Percentiles rank a stretch among this genome's conserved stretches.
Evolutionary conservation across 2,888 invertebrate species (phyloP).

Genomic region (Trichogramma dendrolimi): DNA sequence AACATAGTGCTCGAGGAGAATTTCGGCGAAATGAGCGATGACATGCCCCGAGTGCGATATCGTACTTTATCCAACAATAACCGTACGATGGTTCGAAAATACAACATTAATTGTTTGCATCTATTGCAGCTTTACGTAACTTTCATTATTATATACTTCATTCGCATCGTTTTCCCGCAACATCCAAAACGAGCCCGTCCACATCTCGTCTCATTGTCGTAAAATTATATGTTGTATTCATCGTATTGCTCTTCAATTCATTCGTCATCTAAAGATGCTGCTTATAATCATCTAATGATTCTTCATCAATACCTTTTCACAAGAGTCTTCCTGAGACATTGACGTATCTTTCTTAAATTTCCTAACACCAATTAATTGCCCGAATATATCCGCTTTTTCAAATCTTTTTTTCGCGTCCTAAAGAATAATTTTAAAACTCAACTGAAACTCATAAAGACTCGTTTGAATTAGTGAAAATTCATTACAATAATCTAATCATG

Average conservation of each 20-base stretch:
- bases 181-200: no score
- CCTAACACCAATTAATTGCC: conserved; percentile 9
- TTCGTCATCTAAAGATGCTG: no score
- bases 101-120: conserved; percentile 32
- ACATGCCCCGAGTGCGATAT: conserved; percentile 44
- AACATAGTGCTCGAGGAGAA: conserved; percentile 47
- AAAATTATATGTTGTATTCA: no score
- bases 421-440: neutral
- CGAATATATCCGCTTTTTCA: neutral
- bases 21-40: conserved; percentile 43
- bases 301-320: no score
- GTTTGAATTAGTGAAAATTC: neutral
- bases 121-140: conserved; percentile 22
- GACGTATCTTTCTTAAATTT: no score
- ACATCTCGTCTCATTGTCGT: no score
- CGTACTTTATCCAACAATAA: conserved; percentile 44
- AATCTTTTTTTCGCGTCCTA: neutral
- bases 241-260: no score
- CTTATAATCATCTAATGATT: no score
- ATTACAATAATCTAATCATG: neutral
- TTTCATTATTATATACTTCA: neutral
- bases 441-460: neutral
- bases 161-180: no score
- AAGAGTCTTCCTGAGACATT: no score
- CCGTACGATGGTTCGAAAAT: conserved; percentile 48